Conservation (phyloP, 2,113 vertebrate genomes). For the Agapornis roseicollis region DNA sequence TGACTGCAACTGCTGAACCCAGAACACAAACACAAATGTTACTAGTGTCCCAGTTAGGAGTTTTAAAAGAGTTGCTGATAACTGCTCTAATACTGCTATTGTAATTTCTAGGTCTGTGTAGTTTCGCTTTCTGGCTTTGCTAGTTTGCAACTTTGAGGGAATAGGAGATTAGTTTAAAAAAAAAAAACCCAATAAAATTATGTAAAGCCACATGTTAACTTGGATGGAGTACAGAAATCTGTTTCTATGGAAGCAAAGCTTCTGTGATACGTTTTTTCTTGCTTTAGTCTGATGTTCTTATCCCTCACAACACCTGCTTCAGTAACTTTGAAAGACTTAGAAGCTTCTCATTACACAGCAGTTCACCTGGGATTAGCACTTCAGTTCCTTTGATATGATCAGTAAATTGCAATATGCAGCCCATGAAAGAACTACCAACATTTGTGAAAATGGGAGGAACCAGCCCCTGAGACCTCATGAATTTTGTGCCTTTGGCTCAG, state of each 20-base stretch:
- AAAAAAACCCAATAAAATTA: neutral
- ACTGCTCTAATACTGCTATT: neutral
- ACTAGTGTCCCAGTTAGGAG: neutral
- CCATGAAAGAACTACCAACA: neutral
- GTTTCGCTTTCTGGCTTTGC: neutral
- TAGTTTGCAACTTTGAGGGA: neutral
- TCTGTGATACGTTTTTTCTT: neutral
- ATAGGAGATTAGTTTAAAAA: neutral
- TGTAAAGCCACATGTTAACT: neutral
- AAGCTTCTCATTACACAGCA: neutral
- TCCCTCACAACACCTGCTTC: conserved; percentile 50
- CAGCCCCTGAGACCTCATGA: conserved; percentile 2
- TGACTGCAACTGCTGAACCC: too few relatives aligned
- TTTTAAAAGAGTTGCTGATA: neutral
- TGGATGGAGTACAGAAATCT: neutral
- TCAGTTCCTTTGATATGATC: conserved; percentile 43
- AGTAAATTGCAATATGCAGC: conserved; percentile 1
- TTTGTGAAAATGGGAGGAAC: conserved; percentile 16
- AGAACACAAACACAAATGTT: neutral
- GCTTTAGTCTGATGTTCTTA: conserved; percentile 31
- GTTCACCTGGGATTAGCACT: conserved; percentile 33
- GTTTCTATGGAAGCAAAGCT: neutral
- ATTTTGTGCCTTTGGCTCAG: neutral
- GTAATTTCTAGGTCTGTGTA: neutral
- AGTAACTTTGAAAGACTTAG: conserved; percentile 31